Evolutionary conservation across 2,888 invertebrate genomes (phyloP), one percentile per base, ranked within the genome.

Genomic region (Archaeoteleia sp.): DNA sequence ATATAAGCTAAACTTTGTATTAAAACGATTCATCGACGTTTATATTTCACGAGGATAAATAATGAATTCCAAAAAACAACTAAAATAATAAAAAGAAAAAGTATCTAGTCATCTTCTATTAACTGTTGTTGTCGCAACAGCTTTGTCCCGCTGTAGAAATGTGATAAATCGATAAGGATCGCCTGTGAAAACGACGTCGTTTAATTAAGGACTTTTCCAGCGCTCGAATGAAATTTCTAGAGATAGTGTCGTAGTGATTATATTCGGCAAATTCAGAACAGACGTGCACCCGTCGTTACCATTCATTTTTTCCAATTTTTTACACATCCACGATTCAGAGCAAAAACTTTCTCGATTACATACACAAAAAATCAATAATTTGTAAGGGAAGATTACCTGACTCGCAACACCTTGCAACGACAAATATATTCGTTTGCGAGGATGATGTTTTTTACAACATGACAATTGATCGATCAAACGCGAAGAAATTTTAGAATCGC

Each of bases 301-400:
- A 12, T 12, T 14, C 23, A 23, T 53, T 43, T 61, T 46, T 61
- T 49, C 17, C 63, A 55, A 37, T 63, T 63, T 63, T 55, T 42
- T 55, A 45, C 37, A n/a, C n/a, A 49, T 13, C 17, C 46, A 40
- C 30, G 51, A 45, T 8, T 13, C 49, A 46, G 49, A 42, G 49
- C 49, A 58, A 48, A 35, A 58, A 51, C 51, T 61, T 61, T 61
- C 51, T 49, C 43, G 37, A 61, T 39, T n/a, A n/a, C n/a, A n/a
- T 37, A 51, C 42, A 45, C 34, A 48, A 57, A 29, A 17, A 58
- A 58, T 58, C 58, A 35, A 58, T 58, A 58, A 34, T 42, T 27
- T 32, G 30, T 30, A 29, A 40, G 42, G 42, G 48, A 58, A 35
- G 2, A 39, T 32, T 40, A 9, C 30, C 40, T 40, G 29, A 43